These are phyloP conservation scores for Unio pictorum DNA, from an alignment of 2,888 invertebrate genomes.

Conservation along the genomic window DNA sequence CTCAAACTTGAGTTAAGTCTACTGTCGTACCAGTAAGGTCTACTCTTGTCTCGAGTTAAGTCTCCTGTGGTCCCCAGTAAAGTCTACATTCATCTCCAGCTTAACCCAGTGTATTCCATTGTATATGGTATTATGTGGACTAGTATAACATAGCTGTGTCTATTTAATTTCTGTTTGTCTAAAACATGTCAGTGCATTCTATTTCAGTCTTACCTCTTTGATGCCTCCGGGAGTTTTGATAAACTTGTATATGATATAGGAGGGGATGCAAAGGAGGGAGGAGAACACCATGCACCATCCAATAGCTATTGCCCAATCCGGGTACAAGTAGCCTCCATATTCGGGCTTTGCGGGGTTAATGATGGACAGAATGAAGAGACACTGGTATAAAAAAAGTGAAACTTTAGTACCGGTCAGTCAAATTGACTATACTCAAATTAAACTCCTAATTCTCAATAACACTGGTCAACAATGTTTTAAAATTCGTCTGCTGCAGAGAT, in stretches of 20 bases:
- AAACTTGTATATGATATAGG: conserved; percentile 68
- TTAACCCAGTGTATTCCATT: too few species aligned
- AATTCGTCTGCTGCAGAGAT: neutral
- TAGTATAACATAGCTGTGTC: neutral
- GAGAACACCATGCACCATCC: conserved; percentile 69
- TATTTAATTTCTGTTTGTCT: neutral
- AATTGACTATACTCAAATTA: too few species aligned
- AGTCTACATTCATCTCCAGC: too few species aligned
- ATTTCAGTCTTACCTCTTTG: conserved; percentile 45
- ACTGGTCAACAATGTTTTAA: neutral
- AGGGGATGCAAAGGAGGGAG: conserved; percentile 62
- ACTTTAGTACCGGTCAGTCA: neutral
- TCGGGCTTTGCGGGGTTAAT: conserved; percentile 40
- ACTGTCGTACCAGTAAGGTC: too few species aligned
- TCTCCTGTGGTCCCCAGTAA: too few species aligned
- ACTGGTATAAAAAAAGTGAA: conserved; percentile 35
- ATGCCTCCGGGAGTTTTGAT: conserved; percentile 54
- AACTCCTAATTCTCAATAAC: too few species aligned
- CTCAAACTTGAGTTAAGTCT: too few species aligned
- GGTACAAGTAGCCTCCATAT: conserved; percentile 58
- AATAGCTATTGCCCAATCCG: conserved; percentile 60
- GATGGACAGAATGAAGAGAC: conserved; percentile 63
- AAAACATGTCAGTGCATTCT: neutral
- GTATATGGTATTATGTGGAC: too few species aligned
- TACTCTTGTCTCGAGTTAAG: too few species aligned